phyloP scores from a whole-genome alignment of 2,888 invertebrate species.

The Hecatera dysodea region DNA sequence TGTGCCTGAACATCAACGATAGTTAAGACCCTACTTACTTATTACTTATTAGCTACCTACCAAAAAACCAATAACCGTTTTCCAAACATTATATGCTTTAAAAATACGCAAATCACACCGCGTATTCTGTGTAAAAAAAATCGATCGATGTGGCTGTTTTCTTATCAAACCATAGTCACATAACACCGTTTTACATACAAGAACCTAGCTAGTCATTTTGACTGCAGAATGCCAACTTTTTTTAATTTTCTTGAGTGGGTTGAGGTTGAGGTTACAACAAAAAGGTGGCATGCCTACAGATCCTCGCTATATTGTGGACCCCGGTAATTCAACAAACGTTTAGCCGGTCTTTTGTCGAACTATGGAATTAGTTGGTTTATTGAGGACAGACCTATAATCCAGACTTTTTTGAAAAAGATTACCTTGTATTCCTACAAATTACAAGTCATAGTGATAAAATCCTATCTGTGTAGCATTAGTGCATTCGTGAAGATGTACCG shows the following conservation, averaged over 20 bases:
- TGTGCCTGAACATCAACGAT: background rate
- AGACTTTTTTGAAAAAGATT: no score
- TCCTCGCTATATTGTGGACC: no score
- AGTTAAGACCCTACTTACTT: background rate
- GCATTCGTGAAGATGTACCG: no score
- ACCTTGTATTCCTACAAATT: no score
- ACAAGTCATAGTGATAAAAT: no score
- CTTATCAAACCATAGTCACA: background rate
- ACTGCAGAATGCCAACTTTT: background rate
- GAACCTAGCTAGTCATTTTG: background rate
- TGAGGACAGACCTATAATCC: no score
- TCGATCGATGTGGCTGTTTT: constrained; percentile 7
- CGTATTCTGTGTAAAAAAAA: background rate
- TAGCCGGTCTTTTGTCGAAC: no score
- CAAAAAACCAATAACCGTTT: background rate
- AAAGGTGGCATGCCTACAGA: background rate
- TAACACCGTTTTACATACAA: background rate
- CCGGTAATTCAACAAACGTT: no score
- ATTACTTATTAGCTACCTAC: background rate
- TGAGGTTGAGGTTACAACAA: constrained; percentile 2
- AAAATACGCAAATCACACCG: no score
- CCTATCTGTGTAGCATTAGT: no score
- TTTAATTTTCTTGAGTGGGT: background rate
- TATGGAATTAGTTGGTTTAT: no score
- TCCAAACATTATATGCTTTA: background rate